A percentile compares a stretch with the other conserved stretches of the same genome.
These are phyloP conservation scores for Drosophila bunnanda DNA, from an alignment of 2,888 invertebrate genomes.

Conservation along the genomic window DNA sequence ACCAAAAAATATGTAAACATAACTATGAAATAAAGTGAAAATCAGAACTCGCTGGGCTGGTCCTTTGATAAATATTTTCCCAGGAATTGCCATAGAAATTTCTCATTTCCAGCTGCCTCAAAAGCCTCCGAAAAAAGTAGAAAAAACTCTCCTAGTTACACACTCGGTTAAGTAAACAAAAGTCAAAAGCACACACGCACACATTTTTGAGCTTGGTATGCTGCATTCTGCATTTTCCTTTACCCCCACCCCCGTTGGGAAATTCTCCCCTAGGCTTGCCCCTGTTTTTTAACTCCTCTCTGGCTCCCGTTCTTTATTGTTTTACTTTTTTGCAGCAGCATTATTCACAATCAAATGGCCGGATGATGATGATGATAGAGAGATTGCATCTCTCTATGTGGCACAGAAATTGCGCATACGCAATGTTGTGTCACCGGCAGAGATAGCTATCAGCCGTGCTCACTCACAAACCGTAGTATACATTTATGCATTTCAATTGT, in stretches of 20 bases:
- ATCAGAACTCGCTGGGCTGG: background rate
- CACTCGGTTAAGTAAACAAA: slow-evolving; percentile 32
- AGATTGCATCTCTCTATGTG: slow-evolving; percentile 23
- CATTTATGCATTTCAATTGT: slow-evolving; percentile 43
- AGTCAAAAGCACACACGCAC: slow-evolving; percentile 22
- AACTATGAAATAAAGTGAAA: slow-evolving; percentile 1
- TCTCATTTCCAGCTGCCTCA: background rate
- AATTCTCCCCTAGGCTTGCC: background rate
- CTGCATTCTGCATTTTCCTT: background rate
- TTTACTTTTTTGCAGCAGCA: slow-evolving; percentile 9
- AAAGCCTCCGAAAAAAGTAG: background rate
- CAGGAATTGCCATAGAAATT: background rate
- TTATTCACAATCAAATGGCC: slow-evolving; percentile 42
- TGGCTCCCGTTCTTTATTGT: slow-evolving; percentile 14
- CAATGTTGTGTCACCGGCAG: slow-evolving; percentile 36
- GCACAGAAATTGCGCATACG: slow-evolving; percentile 53
- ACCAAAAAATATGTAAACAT: background rate
- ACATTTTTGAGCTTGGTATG: slow-evolving; percentile 4
- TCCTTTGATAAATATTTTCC: background rate
- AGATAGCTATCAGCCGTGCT: slow-evolving; percentile 21
- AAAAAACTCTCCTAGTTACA: background rate
- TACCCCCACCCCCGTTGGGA: background rate
- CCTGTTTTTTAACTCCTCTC: background rate
- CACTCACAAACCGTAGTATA: slow-evolving; percentile 12
- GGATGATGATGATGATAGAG: slow-evolving; percentile 25